phyloP scores from a whole-genome alignment of 2,113 vertebrate species.

The Salvelinus namaycush region DNA sequence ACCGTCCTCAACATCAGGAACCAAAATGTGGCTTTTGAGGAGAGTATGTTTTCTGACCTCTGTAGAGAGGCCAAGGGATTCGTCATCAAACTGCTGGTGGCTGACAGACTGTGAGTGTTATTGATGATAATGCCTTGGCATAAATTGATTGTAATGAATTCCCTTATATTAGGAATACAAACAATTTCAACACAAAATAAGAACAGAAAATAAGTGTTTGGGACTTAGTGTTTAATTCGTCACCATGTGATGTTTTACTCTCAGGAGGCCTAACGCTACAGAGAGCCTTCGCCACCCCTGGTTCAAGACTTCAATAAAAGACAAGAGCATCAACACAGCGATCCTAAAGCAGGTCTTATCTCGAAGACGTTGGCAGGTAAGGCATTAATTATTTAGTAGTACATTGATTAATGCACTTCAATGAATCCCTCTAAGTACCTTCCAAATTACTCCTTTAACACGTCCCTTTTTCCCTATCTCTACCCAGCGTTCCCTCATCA shows the following conservation, averaged over 20 bases:
- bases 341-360: conserved; percentile 89
- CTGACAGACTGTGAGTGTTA: conserved; percentile 85
- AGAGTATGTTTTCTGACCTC: conserved; percentile 87
- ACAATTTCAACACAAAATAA: too few species aligned
- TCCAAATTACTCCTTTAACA: neutral
- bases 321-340: conserved; percentile 85
- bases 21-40: conserved; percentile 94
- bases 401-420: neutral
- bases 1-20: conserved; percentile 90
- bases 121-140: neutral
- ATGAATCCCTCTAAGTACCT: too few species aligned
- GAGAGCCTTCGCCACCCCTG: conserved; percentile 93
- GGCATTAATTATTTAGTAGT: neutral
- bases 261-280: conserved; percentile 85
- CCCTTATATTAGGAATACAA: neutral
- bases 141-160: neutral
- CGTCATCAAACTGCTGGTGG: conserved; percentile 92
- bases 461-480: neutral
- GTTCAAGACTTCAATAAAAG: conserved; percentile 92
- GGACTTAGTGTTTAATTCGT: neutral
- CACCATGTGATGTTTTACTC: conserved; percentile 6
- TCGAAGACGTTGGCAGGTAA: conserved; percentile 91
- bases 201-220: neutral
- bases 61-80: conserved; percentile 92
- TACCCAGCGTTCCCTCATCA: conserved; percentile 88